Conservation (phyloP, 2,113 vertebrate species). For the Pogona vitticeps region DNA sequence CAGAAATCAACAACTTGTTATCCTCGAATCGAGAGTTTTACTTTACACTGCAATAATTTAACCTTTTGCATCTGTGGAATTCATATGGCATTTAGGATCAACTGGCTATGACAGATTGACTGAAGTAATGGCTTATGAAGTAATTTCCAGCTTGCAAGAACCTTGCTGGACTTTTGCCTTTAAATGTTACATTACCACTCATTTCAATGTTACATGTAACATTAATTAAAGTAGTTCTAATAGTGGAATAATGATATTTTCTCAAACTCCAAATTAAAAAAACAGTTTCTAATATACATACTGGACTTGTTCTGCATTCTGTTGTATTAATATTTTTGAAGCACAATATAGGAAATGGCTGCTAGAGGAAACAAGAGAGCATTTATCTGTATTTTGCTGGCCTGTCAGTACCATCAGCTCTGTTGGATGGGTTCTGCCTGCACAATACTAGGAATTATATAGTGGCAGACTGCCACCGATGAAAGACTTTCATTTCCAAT, state of each 20-base stretch:
- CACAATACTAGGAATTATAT: no score
- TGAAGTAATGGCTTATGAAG: neutral
- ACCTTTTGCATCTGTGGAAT: neutral
- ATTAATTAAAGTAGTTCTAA: neutral
- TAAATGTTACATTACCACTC: neutral
- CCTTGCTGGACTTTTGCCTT: neutral
- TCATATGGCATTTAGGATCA: neutral
- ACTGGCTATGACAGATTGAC: neutral
- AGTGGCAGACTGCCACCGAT: no score
- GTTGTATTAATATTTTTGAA: neutral
- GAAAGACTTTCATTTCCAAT: no score
- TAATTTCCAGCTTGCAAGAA: neutral
- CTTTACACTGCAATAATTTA: neutral
- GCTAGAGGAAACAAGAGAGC: no score
- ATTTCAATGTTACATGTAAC: neutral
- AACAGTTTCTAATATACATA: neutral
- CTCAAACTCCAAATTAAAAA: neutral
- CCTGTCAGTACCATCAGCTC: no score
- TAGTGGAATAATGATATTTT: neutral
- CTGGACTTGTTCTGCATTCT: neutral
- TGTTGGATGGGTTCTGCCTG: no score
- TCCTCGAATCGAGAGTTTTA: neutral
- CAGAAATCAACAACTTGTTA: neutral
- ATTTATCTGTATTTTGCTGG: no score
- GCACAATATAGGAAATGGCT: no score